Evolutionary conservation across 2,113 vertebrate species (phyloP), one percentile per base, ranked within the genome.

Genomic region (Colossoma macropomum): DNA sequence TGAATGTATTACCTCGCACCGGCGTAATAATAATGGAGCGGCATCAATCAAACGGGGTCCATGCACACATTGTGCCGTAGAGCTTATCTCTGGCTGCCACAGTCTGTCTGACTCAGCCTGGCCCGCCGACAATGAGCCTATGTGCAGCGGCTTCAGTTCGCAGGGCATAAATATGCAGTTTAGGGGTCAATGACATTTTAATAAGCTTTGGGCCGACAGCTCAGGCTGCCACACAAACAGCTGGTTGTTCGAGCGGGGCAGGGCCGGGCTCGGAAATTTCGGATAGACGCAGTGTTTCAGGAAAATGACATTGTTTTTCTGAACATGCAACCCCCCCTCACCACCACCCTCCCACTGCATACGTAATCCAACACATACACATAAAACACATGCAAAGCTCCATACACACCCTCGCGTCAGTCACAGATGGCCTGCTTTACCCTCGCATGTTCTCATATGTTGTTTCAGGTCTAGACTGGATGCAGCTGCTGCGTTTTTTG

Each of bases 11-110:
- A 91, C 89, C 90, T 89, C 48, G 74, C 87, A 85, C 80, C 85
- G 84, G 90, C 89, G 89, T 89, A 87, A 91, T 89, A 92, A 92
- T 93, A 94, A 94, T 90, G 88, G 91, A 89, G 86, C 68, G 75
- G 89, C 93, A 93, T 94, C 92, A 92, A 93, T 94, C 94, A 94
- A 85, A 87, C 80, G 15, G 84, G 68, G 62, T 86, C 80, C 73
- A 82, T 85, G 90, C 90, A 90, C 88, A 92, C 89, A 86, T 89
- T 86, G 87, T 86, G 91, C 90, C 93, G 92, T 94, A 92, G 92
- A 90, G 90, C 94, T 95, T 94, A 95, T 95, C 94, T 93, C 85
- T 54, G 86, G 86, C 87, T 91, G 91, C 91, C 93, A 94, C 92
- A 86, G 92, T 82, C 88, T 68, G 93, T 92, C 90, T 89, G 92